Conservation (phyloP, 2,888 invertebrate genomes). For the Ditula angustiorana region DNA sequence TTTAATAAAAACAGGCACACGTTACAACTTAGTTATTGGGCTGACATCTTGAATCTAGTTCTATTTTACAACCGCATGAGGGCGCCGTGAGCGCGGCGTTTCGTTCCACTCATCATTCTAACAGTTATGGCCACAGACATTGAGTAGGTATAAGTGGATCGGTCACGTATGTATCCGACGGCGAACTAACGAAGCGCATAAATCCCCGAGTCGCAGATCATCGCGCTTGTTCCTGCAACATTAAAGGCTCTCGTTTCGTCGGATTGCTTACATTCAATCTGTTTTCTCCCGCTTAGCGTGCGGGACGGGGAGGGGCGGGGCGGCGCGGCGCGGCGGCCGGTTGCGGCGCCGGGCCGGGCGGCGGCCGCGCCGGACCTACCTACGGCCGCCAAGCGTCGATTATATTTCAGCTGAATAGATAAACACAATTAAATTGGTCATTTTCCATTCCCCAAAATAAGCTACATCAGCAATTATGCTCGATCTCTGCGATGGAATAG, state of each 20-base stretch:
- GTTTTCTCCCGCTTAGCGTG: background rate
- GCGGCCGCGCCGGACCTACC: background rate
- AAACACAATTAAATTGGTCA: constrained; percentile 10
- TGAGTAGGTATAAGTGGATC: no score
- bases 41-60: no score
- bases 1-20: no score
- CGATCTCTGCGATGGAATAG: background rate
- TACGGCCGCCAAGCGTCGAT: background rate
- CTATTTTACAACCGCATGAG: no score
- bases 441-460: no score
- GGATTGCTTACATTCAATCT: constrained; percentile 23
- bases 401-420: constrained; percentile 9
- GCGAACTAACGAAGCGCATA: constrained; percentile 16
- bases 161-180: background rate
- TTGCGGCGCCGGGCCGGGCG: background rate
- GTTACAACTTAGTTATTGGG: no score
- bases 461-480: constrained; percentile 12
- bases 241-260: constrained; percentile 17
- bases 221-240: constrained; percentile 12
- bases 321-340: constrained; percentile 9
- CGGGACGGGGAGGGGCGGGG: background rate
- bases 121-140: no score
- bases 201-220: constrained; percentile 14
- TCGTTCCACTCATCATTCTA: no score
- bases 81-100: no score